Evolutionary conservation across 1,140 invertebrate species (phyloP).

Genomic region (Nasonia giraulti): DNA sequence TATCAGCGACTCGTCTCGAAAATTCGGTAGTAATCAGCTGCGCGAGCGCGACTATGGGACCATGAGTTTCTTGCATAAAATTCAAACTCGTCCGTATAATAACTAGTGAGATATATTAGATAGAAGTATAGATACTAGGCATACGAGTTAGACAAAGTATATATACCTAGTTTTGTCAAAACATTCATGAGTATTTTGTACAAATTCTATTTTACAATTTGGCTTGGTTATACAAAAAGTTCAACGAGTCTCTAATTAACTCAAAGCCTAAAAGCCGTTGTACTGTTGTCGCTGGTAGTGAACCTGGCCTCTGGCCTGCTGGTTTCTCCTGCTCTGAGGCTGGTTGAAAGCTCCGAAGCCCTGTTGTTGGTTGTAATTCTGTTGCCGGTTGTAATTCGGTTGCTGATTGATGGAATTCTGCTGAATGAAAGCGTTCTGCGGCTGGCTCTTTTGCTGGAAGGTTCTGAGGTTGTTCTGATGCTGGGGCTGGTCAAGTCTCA

Average conservation of each 20-base stretch:
- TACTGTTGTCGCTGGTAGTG: conserved; percentile 10
- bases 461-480: background rate
- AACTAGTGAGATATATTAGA: conserved; percentile 19
- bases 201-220: conserved; percentile 46
- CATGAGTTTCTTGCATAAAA: conserved; percentile 4
- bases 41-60: background rate
- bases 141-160: background rate
- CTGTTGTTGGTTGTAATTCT: conserved; percentile 12
- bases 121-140: background rate
- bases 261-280: background rate
- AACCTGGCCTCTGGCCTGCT: background rate
- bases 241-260: background rate
- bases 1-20: conserved; percentile 4
- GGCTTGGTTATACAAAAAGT: conserved; percentile 6
- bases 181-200: conserved; percentile 44
- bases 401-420: background rate
- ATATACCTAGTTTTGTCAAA: conserved; percentile 2
- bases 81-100: conserved; percentile 22
- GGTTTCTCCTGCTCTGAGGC: conserved; percentile 3
- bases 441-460: conserved; percentile 10
- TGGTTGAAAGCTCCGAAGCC: background rate
- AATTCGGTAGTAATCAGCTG: conserved; percentile 8
- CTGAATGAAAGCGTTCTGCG: background rate
- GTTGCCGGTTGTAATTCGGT: conserved; percentile 4
- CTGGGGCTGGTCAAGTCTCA: conserved; percentile 10